A percentile compares a stretch with the other conserved stretches of the same genome.
Evolutionary conservation across 2,113 vertebrate genomes (phyloP).

Genomic region (Phocoena sinus): DNA sequence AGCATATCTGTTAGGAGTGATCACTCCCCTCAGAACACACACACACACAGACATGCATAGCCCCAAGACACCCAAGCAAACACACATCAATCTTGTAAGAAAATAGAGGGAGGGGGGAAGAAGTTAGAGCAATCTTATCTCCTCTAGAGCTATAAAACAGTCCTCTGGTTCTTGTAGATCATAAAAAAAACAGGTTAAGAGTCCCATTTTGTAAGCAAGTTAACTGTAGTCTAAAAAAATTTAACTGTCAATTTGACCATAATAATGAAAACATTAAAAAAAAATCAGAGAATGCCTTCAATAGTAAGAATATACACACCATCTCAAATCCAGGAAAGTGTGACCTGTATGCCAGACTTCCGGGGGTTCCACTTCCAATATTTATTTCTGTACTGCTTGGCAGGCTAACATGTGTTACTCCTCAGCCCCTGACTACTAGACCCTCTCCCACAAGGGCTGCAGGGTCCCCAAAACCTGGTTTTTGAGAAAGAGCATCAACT

Average conservation of each 20-base stretch:
- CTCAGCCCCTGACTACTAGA: neutral
- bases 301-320: neutral
- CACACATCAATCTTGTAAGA: neutral
- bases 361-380: neutral
- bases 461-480: neutral
- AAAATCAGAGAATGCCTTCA: neutral
- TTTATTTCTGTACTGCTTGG: neutral
- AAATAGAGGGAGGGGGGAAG: neutral
- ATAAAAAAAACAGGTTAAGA: neutral
- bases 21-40: neutral
- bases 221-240: neutral
- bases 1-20: neutral
- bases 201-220: neutral
- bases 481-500: neutral
- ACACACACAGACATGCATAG: neutral
- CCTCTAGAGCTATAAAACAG: neutral
- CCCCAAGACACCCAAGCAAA: neutral
- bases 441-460: neutral
- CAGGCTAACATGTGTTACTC: neutral
- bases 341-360: neutral
- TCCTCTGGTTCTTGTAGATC: neutral
- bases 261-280: neutral
- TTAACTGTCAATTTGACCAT: neutral
- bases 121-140: neutral
- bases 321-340: neutral